Evolutionary conservation across 2,888 invertebrate genomes (phyloP), one percentile per base, ranked within the genome.

Genomic region (Idaea dimidiata): DNA sequence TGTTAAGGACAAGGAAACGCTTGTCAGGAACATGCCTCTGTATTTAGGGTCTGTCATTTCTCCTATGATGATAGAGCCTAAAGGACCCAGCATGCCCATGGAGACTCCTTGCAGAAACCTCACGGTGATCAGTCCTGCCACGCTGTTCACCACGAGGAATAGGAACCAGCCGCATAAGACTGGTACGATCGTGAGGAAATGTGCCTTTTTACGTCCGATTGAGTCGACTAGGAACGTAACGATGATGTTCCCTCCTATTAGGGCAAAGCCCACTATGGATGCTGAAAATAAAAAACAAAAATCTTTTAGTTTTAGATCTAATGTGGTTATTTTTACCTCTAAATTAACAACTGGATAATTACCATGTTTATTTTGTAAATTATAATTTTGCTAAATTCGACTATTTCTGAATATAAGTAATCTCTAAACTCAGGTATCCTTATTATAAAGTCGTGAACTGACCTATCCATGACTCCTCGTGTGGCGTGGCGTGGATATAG

Each of bases 401-500:
- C 24, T 24, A 24, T 24, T 24, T 24, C 24, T 24, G 24, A 24
- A 24, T n/a, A 24, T 24, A 24, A 24, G 5, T 24, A n/a, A n/a
- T n/a, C n/a, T n/a, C n/a, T n/a, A n/a, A n/a, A n/a, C n/a, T n/a
- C n/a, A 24, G 24, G 3, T 5, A 24, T 3, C 24, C 24, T 24
- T 24, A 24, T 24, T 3, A 24, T 3, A 24, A 24, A 43, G 6
- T 43, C 8, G 43, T 14, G 16, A 58, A 57, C 74, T 72, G 66
- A 93, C 93, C 94, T 73, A 95, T 94, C 94, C 94, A 94, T 72
- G 94, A 94, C 57, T 93, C 93, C 71, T 94, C 80, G 91, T 86
- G 0, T n/a, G 82, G 72, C 0, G 88, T 89, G 43, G 93, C 90
- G 33, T 82, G 79, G 57, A 94, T 90, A 16, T 85, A 77, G 4